Percentiles rank a stretch among this genome's conserved stretches.
These are phyloP conservation scores for Rapana venosa DNA, from an alignment of 2,888 invertebrate species.

Conservation along the genomic window DNA sequence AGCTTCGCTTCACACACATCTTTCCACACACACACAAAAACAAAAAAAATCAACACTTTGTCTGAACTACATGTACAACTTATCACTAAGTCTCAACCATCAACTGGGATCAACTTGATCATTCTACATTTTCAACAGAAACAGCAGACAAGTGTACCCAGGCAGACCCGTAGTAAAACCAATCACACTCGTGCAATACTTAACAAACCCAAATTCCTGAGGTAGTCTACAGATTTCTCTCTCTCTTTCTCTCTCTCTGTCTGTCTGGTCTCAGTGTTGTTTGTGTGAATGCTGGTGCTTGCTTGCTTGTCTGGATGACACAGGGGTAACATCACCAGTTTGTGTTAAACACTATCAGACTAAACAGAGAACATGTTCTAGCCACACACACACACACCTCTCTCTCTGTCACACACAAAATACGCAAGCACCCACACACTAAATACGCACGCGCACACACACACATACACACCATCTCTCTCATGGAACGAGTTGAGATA, in stretches of 20 bases:
- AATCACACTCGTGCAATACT: slow-evolving; percentile 5
- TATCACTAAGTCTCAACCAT: not conserved
- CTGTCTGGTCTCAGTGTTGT: not conserved
- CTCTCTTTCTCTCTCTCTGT: slow-evolving; percentile 22
- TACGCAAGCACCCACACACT: not conserved
- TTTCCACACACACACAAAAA: not conserved
- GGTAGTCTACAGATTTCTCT: not conserved
- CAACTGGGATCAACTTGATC: not conserved
- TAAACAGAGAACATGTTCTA: not conserved
- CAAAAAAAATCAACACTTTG: not conserved
- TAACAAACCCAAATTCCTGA: slow-evolving; percentile 7
- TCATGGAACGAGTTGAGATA: slow-evolving; percentile 34
- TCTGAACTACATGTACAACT: not conserved
- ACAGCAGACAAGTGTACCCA: slow-evolving; percentile 10
- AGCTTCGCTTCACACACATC: not conserved
- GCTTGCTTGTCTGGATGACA: not conserved
- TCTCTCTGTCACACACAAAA: not conserved
- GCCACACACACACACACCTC: not conserved
- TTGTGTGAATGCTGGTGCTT: not conserved
- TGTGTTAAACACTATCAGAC: too few relatives aligned
- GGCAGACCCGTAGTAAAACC: slow-evolving; percentile 5
- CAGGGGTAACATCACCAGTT: slow-evolving; percentile 21
- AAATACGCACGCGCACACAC: not conserved
- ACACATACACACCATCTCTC: not conserved
- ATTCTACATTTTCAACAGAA: not conserved